Evolutionary conservation across 1,140 invertebrate genomes (phyloP).

Genomic region (Drosophila saltans): DNA sequence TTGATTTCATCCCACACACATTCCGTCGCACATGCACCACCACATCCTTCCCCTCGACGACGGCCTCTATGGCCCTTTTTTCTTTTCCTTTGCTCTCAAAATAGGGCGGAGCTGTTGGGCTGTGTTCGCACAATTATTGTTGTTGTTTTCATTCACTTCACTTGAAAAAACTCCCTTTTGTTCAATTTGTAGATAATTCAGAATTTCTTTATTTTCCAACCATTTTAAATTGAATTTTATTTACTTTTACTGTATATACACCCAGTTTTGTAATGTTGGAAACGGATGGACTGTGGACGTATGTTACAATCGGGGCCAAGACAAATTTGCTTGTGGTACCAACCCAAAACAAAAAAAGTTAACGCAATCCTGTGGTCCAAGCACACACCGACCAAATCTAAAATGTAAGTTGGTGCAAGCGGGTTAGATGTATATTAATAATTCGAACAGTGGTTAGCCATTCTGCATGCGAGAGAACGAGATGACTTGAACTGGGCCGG

Average conservation of each 20-base stretch:
- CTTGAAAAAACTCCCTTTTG: neutral
- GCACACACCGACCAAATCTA: neutral
- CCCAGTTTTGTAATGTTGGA: constrained; percentile 4
- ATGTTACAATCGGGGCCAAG: constrained; percentile 71
- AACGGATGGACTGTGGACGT: constrained; percentile 16
- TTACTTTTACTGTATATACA: constrained; percentile 4
- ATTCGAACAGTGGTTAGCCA: neutral
- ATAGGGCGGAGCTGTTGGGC: constrained; percentile 44
- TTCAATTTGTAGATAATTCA: neutral
- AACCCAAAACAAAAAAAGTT: constrained; percentile 38
- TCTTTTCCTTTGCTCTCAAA: constrained; percentile 21
- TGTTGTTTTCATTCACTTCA: neutral
- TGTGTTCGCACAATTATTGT: neutral
- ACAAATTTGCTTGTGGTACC: constrained; percentile 75
- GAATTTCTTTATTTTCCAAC: neutral
- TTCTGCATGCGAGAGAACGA: neutral
- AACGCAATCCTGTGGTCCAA: constrained; percentile 33
- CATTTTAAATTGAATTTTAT: neutral
- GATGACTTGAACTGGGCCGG: constrained; percentile 1
- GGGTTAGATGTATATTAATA: constrained; percentile 28
- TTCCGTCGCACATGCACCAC: constrained; percentile 26
- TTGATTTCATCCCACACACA: constrained; percentile 22
- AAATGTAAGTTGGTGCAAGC: constrained; percentile 16
- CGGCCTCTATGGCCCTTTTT: neutral
- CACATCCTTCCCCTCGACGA: neutral